Evolutionary conservation across 2,888 invertebrate genomes (phyloP).

Genomic region (Thecocarcelia acutangulata): DNA sequence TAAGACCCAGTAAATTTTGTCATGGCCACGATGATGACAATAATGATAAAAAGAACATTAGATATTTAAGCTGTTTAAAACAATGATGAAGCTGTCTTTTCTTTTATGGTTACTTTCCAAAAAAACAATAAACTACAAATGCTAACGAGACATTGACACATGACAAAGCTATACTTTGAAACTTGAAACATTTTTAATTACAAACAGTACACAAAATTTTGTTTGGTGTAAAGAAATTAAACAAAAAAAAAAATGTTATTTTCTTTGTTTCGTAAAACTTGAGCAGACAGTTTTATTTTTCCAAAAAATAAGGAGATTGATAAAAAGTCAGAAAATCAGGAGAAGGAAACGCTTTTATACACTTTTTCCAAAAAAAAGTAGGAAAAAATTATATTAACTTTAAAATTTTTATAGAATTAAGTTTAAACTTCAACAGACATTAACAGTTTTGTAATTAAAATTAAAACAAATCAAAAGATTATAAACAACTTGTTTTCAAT

Average conservation of each 20-base stretch:
- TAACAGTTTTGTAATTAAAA: too few relatives aligned
- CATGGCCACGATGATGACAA: constrained; percentile 49
- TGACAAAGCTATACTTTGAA: constrained; percentile 44
- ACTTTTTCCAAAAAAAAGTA: too few relatives aligned
- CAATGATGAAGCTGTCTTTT: constrained; percentile 44
- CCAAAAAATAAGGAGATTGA: too few relatives aligned
- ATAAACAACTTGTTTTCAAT: too few relatives aligned
- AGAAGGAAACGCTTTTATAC: too few relatives aligned
- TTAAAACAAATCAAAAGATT: too few relatives aligned
- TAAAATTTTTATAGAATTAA: too few relatives aligned
- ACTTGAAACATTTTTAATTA: constrained; percentile 36
- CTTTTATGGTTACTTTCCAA: constrained; percentile 2
- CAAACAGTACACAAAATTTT: constrained; percentile 33
- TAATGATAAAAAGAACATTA: constrained; percentile 29
- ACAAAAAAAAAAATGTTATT: background rate
- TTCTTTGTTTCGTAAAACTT: background rate
- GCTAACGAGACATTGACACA: constrained; percentile 62
- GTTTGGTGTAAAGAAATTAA: constrained; percentile 18
- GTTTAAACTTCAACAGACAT: too few relatives aligned
- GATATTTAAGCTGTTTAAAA: background rate
- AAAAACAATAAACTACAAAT: constrained; percentile 33
- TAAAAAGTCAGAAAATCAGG: too few relatives aligned
- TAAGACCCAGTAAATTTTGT: constrained; percentile 32
- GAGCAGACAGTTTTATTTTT: background rate
- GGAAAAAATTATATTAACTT: too few relatives aligned